phyloP scores from a whole-genome alignment of 2,888 invertebrate species.

The Stenichneumon culpator region DNA sequence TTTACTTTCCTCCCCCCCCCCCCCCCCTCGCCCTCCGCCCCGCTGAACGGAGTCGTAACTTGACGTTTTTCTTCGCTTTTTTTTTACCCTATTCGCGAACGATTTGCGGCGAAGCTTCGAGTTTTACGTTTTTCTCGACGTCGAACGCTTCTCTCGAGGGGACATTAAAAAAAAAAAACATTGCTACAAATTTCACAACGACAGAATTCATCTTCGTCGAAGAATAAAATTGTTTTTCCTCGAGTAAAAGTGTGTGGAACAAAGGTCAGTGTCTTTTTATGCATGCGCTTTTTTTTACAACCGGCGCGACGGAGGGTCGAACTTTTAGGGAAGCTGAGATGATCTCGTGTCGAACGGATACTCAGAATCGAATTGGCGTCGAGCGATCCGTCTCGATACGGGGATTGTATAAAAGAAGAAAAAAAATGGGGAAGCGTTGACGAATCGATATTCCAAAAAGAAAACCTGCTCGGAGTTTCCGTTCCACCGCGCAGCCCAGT shows the following conservation, averaged over 20 bases:
- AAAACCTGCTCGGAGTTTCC: neutral
- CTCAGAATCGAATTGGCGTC: neutral
- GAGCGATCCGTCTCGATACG: neutral
- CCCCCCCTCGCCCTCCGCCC: neutral
- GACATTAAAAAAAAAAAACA: neutral
- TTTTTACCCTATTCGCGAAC: constrained; percentile 25
- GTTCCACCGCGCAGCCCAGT: neutral
- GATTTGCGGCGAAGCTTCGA: constrained; percentile 30
- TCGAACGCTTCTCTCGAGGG: constrained; percentile 11
- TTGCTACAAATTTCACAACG: neutral
- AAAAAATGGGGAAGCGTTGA: constrained; percentile 47
- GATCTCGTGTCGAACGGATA: neutral
- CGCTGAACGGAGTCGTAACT: constrained; percentile 13
- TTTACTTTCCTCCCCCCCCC: neutral
- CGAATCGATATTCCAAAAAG: constrained; percentile 67
- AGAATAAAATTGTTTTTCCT: neutral
- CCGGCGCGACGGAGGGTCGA: neutral
- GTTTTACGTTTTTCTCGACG: constrained; percentile 51
- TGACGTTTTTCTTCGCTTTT: constrained; percentile 4
- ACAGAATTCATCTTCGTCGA: neutral
- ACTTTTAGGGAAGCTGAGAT: neutral
- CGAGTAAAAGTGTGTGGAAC: neutral
- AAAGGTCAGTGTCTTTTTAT: neutral
- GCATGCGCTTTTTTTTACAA: neutral
- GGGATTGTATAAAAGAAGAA: too few species aligned